Conservation (phyloP, 2,797 vertebrate species). For the Pangasius krempfi region DNA sequence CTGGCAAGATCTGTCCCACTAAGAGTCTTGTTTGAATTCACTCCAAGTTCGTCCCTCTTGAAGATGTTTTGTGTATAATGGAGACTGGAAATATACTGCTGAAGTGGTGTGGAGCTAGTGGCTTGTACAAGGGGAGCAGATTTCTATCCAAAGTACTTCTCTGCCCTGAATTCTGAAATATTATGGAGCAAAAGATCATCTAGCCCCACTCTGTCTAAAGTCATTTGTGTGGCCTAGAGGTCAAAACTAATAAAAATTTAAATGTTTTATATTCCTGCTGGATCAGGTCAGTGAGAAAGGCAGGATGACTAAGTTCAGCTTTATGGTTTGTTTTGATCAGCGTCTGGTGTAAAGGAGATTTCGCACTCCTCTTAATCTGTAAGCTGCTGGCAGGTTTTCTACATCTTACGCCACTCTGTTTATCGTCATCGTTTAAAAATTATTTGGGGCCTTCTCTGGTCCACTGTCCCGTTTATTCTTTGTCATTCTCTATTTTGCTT, state of each 20-base stretch:
- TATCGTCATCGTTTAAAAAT: constrained; percentile 61
- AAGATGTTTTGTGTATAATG: constrained; percentile 17
- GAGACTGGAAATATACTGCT: neutral
- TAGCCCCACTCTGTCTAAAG: neutral
- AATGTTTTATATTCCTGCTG: constrained; percentile 42
- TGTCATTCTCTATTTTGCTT: neutral
- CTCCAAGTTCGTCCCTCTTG: constrained; percentile 55
- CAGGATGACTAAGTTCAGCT: constrained; percentile 42
- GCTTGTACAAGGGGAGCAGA: neutral
- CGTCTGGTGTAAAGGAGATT: constrained; percentile 49
- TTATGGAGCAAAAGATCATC: constrained; percentile 16
- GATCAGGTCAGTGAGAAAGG: constrained; percentile 26
- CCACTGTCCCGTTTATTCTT: neutral
- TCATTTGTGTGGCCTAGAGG: constrained; percentile 22
- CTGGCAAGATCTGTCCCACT: constrained; percentile 52
- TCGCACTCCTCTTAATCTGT: constrained; percentile 60
- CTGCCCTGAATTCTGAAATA: constrained; percentile 31
- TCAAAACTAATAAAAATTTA: constrained; percentile 24
- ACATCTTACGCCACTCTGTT: constrained; percentile 63
- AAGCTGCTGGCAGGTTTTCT: constrained; percentile 64
- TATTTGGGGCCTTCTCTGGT: neutral
- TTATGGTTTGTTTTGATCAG: constrained; percentile 48
- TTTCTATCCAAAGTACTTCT: constrained; percentile 7
- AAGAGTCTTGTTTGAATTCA: constrained; percentile 59
- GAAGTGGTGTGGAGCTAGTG: neutral